phyloP scores from a whole-genome alignment of 1,140 invertebrate genomes.

The Drosophila punjabiensis region DNA sequence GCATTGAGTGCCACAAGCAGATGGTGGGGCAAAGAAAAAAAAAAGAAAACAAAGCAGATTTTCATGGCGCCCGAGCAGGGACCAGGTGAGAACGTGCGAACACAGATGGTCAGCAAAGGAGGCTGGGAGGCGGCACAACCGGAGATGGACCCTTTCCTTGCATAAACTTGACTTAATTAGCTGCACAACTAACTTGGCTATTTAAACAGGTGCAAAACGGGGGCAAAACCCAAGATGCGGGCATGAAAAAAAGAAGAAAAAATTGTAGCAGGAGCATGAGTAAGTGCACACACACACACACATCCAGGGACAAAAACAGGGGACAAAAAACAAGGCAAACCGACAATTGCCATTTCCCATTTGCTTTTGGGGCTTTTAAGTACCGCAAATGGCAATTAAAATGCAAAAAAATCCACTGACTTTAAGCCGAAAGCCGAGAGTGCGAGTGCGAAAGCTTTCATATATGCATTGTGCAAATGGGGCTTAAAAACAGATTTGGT shows the following conservation, averaged over 20 bases:
- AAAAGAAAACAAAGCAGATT: neutral
- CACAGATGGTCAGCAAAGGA: constrained; percentile 5
- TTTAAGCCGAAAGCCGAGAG: constrained; percentile 25
- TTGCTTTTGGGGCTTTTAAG: constrained; percentile 57
- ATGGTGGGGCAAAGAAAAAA: neutral
- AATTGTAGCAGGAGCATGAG: constrained; percentile 7
- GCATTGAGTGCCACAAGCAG: constrained; percentile 38
- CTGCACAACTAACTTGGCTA: constrained; percentile 78
- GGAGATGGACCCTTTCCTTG: constrained; percentile 46
- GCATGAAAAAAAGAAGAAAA: constrained; percentile 24
- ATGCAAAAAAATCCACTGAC: constrained; percentile 35
- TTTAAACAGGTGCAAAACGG: constrained; percentile 73
- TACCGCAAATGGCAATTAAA: constrained; percentile 59
- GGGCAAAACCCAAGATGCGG: constrained; percentile 3
- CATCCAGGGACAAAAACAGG: neutral
- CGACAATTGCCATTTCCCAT: constrained; percentile 56
- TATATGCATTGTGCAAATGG: constrained; percentile 44
- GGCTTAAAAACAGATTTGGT: constrained; percentile 42
- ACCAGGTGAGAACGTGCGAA: constrained; percentile 56
- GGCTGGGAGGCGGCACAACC: neutral
- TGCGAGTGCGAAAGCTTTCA: constrained; percentile 27
- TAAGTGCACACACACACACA: constrained; percentile 6
- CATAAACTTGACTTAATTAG: constrained; percentile 84
- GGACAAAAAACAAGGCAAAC: constrained; percentile 6
- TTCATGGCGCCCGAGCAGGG: neutral